phyloP scores from a whole-genome alignment of 35 echinoderm and acorn worm genomes.

The Apostichopus californicus region DNA sequence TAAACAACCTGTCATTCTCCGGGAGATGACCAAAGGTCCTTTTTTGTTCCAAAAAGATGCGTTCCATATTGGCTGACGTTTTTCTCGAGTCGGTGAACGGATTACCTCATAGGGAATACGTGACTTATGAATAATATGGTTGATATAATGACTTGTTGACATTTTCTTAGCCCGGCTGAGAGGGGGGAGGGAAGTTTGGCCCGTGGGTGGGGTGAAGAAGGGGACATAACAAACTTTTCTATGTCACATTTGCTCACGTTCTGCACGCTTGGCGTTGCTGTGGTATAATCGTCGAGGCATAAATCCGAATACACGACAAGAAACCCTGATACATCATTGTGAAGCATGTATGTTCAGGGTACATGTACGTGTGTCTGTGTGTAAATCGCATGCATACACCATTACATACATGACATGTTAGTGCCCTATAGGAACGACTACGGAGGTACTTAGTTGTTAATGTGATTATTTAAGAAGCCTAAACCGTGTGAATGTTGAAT shows the following conservation, averaged over 20 bases:
- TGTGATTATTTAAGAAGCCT: neutral
- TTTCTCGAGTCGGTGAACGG: neutral
- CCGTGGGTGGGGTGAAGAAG: neutral
- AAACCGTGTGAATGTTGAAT: neutral
- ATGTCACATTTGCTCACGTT: too few species aligned
- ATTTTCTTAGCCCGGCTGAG: neutral
- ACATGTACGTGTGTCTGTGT: too few species aligned
- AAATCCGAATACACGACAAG: too few species aligned
- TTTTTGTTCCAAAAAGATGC: neutral
- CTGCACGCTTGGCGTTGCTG: too few species aligned
- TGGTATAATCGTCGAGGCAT: too few species aligned
- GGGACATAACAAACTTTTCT: neutral
- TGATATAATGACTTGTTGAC: too few species aligned
- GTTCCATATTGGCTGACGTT: neutral
- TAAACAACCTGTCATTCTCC: slow-evolving; percentile 9
- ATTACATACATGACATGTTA: neutral
- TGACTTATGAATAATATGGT: too few species aligned
- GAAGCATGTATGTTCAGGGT: too few species aligned
- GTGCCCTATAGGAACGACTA: neutral
- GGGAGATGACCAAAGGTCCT: neutral
- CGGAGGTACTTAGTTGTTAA: neutral
- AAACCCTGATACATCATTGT: too few species aligned
- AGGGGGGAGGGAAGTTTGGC: too few species aligned
- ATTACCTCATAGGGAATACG: too few species aligned
- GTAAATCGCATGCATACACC: too few species aligned